These are phyloP conservation scores for Catharus bicknelli DNA, from an alignment of 2,113 vertebrate genomes.

Conservation along the genomic window DNA sequence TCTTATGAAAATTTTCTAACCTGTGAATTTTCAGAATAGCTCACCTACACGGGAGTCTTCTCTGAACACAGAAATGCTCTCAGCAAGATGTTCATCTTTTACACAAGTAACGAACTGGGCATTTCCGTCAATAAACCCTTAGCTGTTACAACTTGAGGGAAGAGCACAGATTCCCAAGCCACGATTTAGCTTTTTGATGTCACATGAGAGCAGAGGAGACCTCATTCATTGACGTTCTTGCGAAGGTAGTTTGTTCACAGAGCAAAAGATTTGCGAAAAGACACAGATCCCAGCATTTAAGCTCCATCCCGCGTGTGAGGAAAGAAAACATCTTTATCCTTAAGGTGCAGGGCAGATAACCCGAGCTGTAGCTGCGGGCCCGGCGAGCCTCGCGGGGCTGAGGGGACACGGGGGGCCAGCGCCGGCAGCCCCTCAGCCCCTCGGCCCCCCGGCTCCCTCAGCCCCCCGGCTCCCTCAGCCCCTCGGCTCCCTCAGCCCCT, in stretches of 20 bases:
- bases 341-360: rapidly evolving
- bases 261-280: background rate
- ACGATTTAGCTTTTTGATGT: background rate
- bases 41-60: rapidly evolving
- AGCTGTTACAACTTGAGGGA: background rate
- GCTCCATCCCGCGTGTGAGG: background rate
- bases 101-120: background rate
- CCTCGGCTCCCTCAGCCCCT: too few species aligned
- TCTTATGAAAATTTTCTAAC: background rate
- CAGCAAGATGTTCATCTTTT: background rate
- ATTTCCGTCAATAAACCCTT: background rate
- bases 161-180: background rate
- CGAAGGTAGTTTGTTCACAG: background rate
- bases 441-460: too few species aligned
- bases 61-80: background rate
- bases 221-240: too few species aligned
- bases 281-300: background rate
- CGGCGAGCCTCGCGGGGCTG: background rate
- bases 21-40: background rate
- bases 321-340: background rate
- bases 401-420: background rate
- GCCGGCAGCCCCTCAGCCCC: background rate
- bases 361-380: background rate
- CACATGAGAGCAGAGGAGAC: background rate
- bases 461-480: too few species aligned